Percentiles rank a stretch among this genome's conserved stretches.
phyloP scores from a whole-genome alignment of 2,113 vertebrate genomes.

The Oncorhynchus nerka region DNA sequence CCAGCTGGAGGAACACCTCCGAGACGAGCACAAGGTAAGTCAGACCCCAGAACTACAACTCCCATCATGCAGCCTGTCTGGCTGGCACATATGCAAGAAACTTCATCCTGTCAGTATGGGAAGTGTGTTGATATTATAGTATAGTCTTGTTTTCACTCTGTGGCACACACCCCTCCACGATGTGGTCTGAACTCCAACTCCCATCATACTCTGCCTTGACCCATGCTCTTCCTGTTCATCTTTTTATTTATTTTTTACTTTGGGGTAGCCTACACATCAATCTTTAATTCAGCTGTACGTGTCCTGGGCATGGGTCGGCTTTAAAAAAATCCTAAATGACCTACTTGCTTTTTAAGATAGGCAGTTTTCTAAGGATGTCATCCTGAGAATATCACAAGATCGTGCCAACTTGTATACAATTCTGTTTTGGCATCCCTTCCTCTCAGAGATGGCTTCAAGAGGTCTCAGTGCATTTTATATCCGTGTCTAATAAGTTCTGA shows the following conservation, averaged over 20 bases:
- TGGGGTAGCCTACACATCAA: not conserved
- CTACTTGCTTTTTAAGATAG: not conserved
- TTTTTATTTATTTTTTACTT: no score
- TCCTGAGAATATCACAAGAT: no score
- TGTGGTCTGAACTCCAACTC: not conserved
- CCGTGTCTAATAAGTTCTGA: no score
- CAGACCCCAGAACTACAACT: not conserved
- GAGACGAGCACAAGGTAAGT: slow-evolving; percentile 93
- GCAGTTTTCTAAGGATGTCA: no score
- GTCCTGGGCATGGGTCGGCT: not conserved
- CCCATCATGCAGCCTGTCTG: not conserved
- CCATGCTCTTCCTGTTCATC: no score
- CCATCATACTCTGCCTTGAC: not conserved
- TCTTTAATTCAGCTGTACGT: not conserved
- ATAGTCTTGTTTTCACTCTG: not conserved
- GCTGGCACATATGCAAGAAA: not conserved
- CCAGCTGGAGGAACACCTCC: slow-evolving; percentile 90
- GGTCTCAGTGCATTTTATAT: no score
- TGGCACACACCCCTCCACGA: no score
- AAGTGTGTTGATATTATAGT: not conserved
- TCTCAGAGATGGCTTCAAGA: no score
- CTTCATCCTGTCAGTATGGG: no score
- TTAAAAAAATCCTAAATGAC: not conserved
- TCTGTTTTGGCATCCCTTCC: no score
- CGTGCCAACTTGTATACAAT: no score